Evolutionary conservation across 1,140 invertebrate genomes (phyloP).

Genomic region (Vanessa tameamea): DNA sequence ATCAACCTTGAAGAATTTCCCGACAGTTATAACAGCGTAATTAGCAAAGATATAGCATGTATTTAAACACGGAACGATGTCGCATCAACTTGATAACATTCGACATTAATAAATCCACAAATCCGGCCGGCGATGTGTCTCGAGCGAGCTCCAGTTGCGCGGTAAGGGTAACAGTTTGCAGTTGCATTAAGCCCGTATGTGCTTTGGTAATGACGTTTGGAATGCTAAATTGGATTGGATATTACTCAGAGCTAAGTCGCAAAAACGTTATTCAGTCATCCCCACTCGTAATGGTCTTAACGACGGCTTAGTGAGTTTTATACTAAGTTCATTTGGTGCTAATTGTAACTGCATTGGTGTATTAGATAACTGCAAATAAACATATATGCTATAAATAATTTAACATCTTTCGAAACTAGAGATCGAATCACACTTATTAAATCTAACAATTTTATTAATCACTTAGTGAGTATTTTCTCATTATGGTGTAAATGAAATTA

Average conservation of each 20-base stretch:
- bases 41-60: background rate
- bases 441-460: too few relatives aligned
- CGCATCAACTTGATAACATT: constrained; percentile 2
- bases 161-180: constrained; percentile 35
- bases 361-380: too few relatives aligned
- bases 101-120: background rate
- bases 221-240: constrained; percentile 39
- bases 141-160: constrained; percentile 5
- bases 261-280: constrained; percentile 23
- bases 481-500: too few relatives aligned
- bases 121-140: background rate
- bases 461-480: too few relatives aligned
- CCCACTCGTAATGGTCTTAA: constrained; percentile 11
- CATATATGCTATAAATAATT: too few relatives aligned
- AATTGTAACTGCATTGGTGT: too few relatives aligned
- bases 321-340: background rate
- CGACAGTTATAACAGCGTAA: background rate
- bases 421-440: too few relatives aligned
- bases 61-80: background rate
- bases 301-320: background rate
- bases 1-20: background rate
- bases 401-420: too few relatives aligned
- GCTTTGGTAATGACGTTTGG: constrained; percentile 41
- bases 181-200: constrained; percentile 48
- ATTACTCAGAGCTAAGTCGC: constrained; percentile 27